phyloP scores from a whole-genome alignment of 92 coral and sea anemone genomes.

The Virgularia gustaviana region DNA sequence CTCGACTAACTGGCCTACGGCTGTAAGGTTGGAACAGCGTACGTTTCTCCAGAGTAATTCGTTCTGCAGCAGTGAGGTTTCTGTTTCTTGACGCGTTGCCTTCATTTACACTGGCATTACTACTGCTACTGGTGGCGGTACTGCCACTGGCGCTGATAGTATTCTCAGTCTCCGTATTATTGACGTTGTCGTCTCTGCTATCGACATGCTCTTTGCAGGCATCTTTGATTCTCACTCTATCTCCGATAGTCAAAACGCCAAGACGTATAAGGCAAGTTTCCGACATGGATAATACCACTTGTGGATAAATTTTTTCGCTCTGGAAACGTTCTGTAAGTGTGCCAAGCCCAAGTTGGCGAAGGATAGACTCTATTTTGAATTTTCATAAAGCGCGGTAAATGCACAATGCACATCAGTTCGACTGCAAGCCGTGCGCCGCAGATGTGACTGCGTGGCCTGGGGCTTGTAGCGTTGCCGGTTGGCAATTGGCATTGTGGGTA shows the following conservation, averaged over 20 bases:
- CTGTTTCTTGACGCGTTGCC: neutral
- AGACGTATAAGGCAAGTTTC: slow-evolving; percentile 37
- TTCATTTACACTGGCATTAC: too few species aligned
- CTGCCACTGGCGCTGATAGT: too few species aligned
- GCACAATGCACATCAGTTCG: neutral
- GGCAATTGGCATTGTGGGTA: slow-evolving; percentile 35
- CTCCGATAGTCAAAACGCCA: slow-evolving; percentile 51
- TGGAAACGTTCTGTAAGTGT: slow-evolving; percentile 14
- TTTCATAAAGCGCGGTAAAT: slow-evolving; percentile 1
- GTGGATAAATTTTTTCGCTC: slow-evolving; percentile 34
- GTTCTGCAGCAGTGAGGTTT: slow-evolving; percentile 30
- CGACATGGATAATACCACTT: slow-evolving; percentile 31
- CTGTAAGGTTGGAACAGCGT: slow-evolving; percentile 19
- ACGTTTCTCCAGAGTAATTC: slow-evolving; percentile 27
- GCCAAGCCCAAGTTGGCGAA: slow-evolving; percentile 1
- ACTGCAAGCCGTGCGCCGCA: neutral
- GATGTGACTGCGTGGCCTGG: neutral
- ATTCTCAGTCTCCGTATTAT: neutral
- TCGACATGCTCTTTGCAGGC: slow-evolving; percentile 24
- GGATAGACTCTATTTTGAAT: slow-evolving; percentile 22
- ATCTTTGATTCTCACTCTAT: slow-evolving; percentile 23
- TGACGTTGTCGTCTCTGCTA: too few species aligned
- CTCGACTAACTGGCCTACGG: neutral
- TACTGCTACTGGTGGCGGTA: slow-evolving; percentile 2
- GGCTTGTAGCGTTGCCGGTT: neutral